phyloP scores from a whole-genome alignment of 1,140 invertebrate genomes.

The Colletes gigas region DNA sequence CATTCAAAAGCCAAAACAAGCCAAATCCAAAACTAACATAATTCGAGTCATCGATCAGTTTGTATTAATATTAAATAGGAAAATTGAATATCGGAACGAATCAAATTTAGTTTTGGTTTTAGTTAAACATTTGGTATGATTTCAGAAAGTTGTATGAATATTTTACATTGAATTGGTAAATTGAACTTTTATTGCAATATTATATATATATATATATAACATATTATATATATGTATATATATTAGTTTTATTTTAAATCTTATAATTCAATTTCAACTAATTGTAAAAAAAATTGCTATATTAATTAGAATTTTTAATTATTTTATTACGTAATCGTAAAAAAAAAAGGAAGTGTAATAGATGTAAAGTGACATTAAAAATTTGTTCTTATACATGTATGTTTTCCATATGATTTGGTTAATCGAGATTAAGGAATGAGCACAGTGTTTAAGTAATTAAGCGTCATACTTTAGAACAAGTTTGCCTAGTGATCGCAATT shows the following conservation, averaged over 20 bases:
- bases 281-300: neutral
- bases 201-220: neutral
- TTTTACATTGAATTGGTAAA: neutral
- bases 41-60: conserved; percentile 1
- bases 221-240: too few species aligned
- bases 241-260: neutral
- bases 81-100: neutral
- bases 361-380: neutral
- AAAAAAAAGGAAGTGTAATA: neutral
- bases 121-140: neutral
- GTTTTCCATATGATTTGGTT: neutral
- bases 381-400: neutral
- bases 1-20: neutral
- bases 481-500: conserved; percentile 29
- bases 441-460: conserved; percentile 33
- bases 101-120: conserved; percentile 1
- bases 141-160: neutral
- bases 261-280: neutral
- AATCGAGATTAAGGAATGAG: conserved; percentile 12
- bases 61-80: neutral
- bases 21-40: neutral
- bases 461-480: conserved; percentile 9
- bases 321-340: neutral
- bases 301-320: conserved; percentile 3
- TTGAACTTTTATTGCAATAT: neutral